These are phyloP conservation scores for Cyprinodon tularosa DNA, from an alignment of 2,113 vertebrate genomes.

Conservation along the genomic window DNA sequence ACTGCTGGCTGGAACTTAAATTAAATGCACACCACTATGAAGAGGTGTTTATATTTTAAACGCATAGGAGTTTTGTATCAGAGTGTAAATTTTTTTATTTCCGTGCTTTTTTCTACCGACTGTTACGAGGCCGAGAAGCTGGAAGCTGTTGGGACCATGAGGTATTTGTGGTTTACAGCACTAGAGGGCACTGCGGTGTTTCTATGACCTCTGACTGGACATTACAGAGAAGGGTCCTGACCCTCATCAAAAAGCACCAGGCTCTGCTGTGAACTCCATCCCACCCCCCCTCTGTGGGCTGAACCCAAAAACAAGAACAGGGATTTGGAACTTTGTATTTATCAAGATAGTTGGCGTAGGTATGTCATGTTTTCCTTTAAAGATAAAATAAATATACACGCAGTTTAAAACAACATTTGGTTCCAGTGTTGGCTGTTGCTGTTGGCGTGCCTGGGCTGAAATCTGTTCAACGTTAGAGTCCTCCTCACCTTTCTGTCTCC, in stretches of 20 bases:
- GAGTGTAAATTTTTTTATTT: background rate
- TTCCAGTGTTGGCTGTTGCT: constrained; percentile 73
- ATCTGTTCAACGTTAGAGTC: constrained; percentile 76
- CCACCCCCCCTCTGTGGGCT: constrained; percentile 42
- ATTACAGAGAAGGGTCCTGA: constrained; percentile 53
- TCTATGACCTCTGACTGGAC: constrained; percentile 79
- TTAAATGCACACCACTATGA: constrained; percentile 40
- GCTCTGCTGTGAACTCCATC: constrained; percentile 37
- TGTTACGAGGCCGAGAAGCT: background rate
- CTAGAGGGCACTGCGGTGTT: constrained; percentile 93
- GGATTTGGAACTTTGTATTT: constrained; percentile 70
- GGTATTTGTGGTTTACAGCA: constrained; percentile 63
- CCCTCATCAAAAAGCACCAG: constrained; percentile 44
- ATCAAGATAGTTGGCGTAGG: constrained; percentile 72
- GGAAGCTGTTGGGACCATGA: background rate
- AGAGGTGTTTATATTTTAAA: constrained; percentile 30
- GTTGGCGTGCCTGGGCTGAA: constrained; percentile 76
- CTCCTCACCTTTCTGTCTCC: constrained; percentile 71
- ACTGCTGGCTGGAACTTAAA: constrained; percentile 29
- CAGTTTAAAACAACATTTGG: constrained; percentile 81
- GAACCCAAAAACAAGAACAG: constrained; percentile 68
- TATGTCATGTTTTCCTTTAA: constrained; percentile 80
- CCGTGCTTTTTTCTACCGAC: background rate
- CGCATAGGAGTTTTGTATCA: background rate
- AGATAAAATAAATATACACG: constrained; percentile 79